Base-by-base conservation (phyloP, 2,113 vertebrate species). In the Charadrius vociferus region DNA sequence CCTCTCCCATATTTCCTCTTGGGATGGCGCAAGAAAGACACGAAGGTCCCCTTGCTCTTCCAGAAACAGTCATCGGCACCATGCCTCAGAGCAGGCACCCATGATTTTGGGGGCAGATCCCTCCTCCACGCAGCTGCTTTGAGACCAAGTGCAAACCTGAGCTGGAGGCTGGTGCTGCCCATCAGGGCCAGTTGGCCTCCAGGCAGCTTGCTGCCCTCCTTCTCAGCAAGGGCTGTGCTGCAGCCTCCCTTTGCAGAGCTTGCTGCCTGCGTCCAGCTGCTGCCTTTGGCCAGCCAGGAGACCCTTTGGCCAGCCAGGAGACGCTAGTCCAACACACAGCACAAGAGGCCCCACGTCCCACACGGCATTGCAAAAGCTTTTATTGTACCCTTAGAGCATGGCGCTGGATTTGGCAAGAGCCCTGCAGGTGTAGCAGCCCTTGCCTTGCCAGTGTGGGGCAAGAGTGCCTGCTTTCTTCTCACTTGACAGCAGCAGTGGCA, bases 381-480 rank as follows among this genome's bases (percentile, higher is more conserved):
- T 73, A 45, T 53, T 84, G 47, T 6, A 5, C 20, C 32, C 21
- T 45, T 9, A 14, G 47, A 62, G 5, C 9, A 1, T 4, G 20
- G 32, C 1, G 20, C 27, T 41, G 75, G 36, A 9, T 26, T 5
- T 26, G 59, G 36, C 36, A 41, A 41, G 72, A 41, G 22, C 49
- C 26, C 10, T 5, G 58, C 49, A 13, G 0, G 2, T 1, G 7
- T 10, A 4, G 10, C 14, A 45, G 43, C 43, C 43, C 43, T 45
- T 27, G 49, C 12, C 56, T 65, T 43, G 41, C 41, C 41, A 43
- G 41, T 43, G 41, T 43, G 43, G 14, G 58, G 41, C 36, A 50
- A 26, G 43, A 22, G 14, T 37, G 36, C 26, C 43, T 52, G 8
- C 39, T 70, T 62, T n/a, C 41, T 49, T 10, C 50, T 89, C 15